A percentile compares a stretch with the other conserved stretches of the same genome.
Evolutionary conservation across 1,140 invertebrate species (phyloP).

Genomic region (Musca domestica): DNA sequence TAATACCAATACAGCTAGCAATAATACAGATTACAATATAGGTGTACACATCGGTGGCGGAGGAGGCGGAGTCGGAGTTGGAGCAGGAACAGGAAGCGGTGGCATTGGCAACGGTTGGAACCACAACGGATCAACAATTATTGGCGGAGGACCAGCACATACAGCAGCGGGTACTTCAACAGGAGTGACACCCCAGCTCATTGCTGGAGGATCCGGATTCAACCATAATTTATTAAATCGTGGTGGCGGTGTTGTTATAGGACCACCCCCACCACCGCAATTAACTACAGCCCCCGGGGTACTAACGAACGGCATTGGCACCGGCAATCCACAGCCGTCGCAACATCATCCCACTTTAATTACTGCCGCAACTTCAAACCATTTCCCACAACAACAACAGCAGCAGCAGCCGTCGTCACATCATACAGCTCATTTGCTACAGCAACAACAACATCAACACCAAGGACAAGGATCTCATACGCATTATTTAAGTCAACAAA

Average conservation of each 20-base stretch:
- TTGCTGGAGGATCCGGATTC: background rate
- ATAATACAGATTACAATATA: slow-evolving; percentile 24
- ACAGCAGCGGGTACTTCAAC: slow-evolving; percentile 27
- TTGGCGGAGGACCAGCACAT: slow-evolving; percentile 30
- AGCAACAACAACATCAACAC: too few species aligned
- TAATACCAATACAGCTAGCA: slow-evolving; percentile 23
- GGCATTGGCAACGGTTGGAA: slow-evolving; percentile 30
- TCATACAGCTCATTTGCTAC: slow-evolving; percentile 28
- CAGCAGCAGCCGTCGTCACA: slow-evolving; percentile 30
- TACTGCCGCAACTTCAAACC: slow-evolving; percentile 20
- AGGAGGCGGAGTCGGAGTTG: background rate
- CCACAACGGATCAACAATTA: slow-evolving; percentile 23
- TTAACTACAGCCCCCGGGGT: slow-evolving; percentile 22
- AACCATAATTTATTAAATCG: slow-evolving; percentile 17
- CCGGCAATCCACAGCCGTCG: slow-evolving; percentile 30
- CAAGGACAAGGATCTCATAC: slow-evolving; percentile 36
- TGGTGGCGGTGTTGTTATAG: slow-evolving; percentile 5
- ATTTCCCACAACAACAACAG: slow-evolving; percentile 36
- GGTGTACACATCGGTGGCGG: background rate
- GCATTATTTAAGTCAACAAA: slow-evolving; percentile 33
- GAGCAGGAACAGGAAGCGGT: background rate
- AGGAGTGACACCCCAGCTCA: background rate
- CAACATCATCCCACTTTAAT: slow-evolving; percentile 19
- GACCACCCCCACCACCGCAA: slow-evolving; percentile 35
- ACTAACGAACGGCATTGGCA: slow-evolving; percentile 3